phyloP scores from a whole-genome alignment of 2,888 invertebrate genomes.

The Aelia acuminata region DNA sequence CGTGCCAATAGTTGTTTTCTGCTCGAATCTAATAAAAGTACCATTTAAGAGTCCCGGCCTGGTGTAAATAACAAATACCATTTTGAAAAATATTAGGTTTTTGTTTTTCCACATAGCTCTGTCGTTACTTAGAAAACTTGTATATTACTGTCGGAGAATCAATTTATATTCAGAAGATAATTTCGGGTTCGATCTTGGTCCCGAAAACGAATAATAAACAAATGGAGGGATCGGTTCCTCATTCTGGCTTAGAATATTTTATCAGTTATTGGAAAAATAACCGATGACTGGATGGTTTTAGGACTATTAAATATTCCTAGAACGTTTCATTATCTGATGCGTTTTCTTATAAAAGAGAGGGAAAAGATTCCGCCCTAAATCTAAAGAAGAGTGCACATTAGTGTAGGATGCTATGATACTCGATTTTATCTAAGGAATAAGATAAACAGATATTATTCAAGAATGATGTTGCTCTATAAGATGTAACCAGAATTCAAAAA shows the following conservation, averaged over 20 bases:
- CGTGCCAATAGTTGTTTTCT: no score
- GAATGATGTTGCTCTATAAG: background rate
- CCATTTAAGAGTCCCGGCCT: background rate
- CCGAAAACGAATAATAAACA: background rate
- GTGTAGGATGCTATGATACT: background rate
- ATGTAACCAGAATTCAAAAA: background rate
- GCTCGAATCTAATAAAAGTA: background rate
- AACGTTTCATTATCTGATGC: background rate
- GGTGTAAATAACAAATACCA: background rate
- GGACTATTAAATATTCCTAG: constrained; percentile 6
- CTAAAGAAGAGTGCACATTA: background rate
- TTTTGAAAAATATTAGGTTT: background rate
- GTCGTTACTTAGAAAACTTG: background rate
- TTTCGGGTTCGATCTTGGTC: background rate
- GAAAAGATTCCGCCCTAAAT: background rate
- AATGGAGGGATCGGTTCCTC: background rate
- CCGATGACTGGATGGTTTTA: background rate
- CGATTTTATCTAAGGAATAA: background rate
- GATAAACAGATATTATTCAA: background rate
- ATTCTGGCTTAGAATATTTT: background rate
- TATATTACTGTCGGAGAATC: background rate
- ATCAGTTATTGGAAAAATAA: background rate
- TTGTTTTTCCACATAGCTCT: background rate
- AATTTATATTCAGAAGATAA: background rate
- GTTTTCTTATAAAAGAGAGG: background rate